Evolutionary conservation across 2,113 vertebrate genomes (phyloP), one percentile per base, ranked within the genome.

Genomic region (Zosterops pallidus): DNA sequence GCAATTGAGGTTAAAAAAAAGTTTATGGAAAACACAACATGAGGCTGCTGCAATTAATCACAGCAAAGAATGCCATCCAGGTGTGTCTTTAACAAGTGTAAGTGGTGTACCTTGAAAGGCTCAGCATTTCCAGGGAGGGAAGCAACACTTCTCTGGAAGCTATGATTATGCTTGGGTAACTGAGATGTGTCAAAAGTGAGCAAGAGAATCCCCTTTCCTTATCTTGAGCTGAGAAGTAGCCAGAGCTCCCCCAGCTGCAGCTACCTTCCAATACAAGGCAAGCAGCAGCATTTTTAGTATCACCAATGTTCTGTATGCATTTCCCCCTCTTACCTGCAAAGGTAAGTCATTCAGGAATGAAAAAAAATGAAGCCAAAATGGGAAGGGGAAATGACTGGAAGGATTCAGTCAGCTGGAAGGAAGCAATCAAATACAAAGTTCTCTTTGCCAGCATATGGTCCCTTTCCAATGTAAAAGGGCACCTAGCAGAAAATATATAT

Each of bases 31-130:
- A 76, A 85, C 59, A 72, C 25, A 62, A 17, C 4, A 57, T 70
- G 23, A 57, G 49, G 20, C 33, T 84, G 37, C 67, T 95, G 57
- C 67, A 69, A 74, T 96, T 95, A 94, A 92, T 92, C 74, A 91
- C 2, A 9, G 44, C 29, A 57, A 79, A 65, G 78, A 84, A 89
- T 72, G 63, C 62, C 79, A 92, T 57, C 7, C 20, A 60, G 57
- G 44, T 89, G 84, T 28, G 31, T 80, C 47, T 69, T 42, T 65
- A 90, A 84, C 50, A 83, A 69, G 19, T 72, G 37, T 83, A 79
- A 82, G 42, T 1, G 2, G 18, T 83, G 33, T 91, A 56, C n/a
- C 9, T 75, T 91, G 62, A 50, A 71, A 79, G n/a, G 25, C 77
- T 94, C 77, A 79, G 77, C 41, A 2, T 69, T 83, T 84, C 26